Evolutionary conservation across 2,888 invertebrate genomes (phyloP), one percentile per base, ranked within the genome.

Genomic region (Caradrina kadenii): DNA sequence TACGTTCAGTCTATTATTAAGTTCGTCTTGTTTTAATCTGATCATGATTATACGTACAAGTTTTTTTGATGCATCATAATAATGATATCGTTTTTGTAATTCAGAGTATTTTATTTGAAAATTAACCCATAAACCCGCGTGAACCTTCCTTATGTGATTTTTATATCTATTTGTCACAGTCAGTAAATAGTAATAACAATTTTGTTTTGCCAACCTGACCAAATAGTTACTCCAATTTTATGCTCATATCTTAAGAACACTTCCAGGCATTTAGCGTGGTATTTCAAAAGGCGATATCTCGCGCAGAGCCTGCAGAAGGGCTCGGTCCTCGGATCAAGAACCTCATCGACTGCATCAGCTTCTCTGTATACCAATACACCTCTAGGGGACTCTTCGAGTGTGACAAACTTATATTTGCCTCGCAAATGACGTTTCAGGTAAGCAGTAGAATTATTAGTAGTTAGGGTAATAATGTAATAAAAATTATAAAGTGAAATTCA

Each of bases 351-450:
- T 98, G 98, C 91, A 99, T 99, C 86, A 98, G 98, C 48, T 99
- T 98, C 91, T 98, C 98, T 1, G 99, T 99, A 2, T 99, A 98
- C 90, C 98, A 98, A 92, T 99, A 99, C 93, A 99, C 99, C 5
- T 98, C 98, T 0, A 96, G 99, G 86, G 99, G 99, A 17, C 96
- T 99, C 58, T 99, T 99, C 91, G 99, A 99, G 94, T 98, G 98
- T 87, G 99, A 99, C 92, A 99, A 99, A 93, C 97, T 99, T 67
- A 99, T 99, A 88, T 99, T 99, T 93, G 98, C 98, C 7, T 98
- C 99, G 1, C 99, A 99, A 95, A 99, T 99, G 99, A 98, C 99
- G 15, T 99, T 99, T 91, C 98, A 98, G 96, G 98, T 98, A 90
- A 71, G n/a, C 6, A 17, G 1, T 19, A 45, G 45, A 45, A 39